Base-by-base conservation (phyloP, 2,113 vertebrate genomes). In the Oophaga pumilio region DNA sequence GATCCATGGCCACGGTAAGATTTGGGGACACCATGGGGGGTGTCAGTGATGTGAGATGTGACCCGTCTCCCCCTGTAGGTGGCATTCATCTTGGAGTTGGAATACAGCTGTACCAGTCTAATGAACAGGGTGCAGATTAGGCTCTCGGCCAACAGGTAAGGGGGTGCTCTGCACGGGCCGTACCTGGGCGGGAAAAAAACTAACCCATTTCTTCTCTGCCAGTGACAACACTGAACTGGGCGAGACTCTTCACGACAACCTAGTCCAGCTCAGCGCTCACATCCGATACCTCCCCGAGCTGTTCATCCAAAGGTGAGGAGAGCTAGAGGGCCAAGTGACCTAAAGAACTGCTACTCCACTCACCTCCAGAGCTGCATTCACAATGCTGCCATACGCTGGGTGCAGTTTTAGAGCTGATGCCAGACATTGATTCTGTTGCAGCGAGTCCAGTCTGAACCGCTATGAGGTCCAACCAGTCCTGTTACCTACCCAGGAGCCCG, bases 31-130 rank as follows among this genome's bases (percentile, higher is more conserved):
- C n/a, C 14, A 1, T 50, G 28, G 9, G 11, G n/a, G 15, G n/a
- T 12, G 50, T 1, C 2, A 11, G 22, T 8, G 8, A 7, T 26
- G 26, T 6, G 13, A 18, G 24, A 43, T 15, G 49, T n/a, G 64
- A 60, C 22, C 77, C 57, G 49, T 56, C 15, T 28, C 22, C 4
- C 11, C 49, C 43, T 69, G 24, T 90, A 99, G 97, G 96, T 97
- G 82, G 94, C 95, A 89, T 96, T 99, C 87, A 90, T 94, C 91
- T 85, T 99, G 88, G 98, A 98, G 93, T 96, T 99, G 89, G 97
- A 99, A 91, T 97, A 97, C 92, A 98, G 96, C 91, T 98, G 97
- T 89, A 93, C 95, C 0, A 85, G 93, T 76, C 94, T 98, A n/a
- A 92, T 95, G 80, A 95, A 87, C 89, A 93, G 92, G 74, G 94